Percentiles rank a stretch among this genome's conserved stretches.
Evolutionary conservation across 2,797 vertebrate species (phyloP).

Genomic region (Xiphophorus birchmanni): DNA sequence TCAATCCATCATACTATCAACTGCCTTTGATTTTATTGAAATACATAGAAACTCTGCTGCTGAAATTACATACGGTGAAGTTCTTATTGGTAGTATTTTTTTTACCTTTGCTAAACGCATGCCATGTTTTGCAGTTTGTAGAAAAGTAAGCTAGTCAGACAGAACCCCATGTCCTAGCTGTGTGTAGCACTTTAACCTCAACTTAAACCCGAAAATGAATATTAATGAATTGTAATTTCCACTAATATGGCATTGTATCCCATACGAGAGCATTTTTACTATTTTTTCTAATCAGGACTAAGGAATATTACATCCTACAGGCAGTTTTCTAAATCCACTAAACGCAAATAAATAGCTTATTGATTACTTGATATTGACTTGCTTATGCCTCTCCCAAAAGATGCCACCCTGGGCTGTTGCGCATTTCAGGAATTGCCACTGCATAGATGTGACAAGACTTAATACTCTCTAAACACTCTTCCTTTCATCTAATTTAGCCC

Average conservation of each 20-base stretch:
- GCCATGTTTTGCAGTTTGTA: background rate
- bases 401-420: no score
- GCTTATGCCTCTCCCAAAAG: no score
- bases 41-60: background rate
- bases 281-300: background rate
- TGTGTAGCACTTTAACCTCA: background rate
- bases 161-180: background rate
- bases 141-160: background rate
- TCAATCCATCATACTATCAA: background rate
- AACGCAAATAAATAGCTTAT: background rate
- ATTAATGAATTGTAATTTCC: background rate
- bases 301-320: background rate
- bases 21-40: background rate
- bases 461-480: background rate
- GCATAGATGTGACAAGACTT: background rate
- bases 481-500: background rate
- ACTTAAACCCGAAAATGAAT: background rate
- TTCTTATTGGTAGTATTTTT: background rate
- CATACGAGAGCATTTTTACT: background rate
- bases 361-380: background rate
- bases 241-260: background rate
- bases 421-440: background rate
- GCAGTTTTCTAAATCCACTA: background rate
- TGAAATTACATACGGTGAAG: background rate
- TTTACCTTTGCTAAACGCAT: background rate